Evolutionary conservation across 2,888 invertebrate genomes (phyloP).

Genomic region (Melipona bicolor): DNA sequence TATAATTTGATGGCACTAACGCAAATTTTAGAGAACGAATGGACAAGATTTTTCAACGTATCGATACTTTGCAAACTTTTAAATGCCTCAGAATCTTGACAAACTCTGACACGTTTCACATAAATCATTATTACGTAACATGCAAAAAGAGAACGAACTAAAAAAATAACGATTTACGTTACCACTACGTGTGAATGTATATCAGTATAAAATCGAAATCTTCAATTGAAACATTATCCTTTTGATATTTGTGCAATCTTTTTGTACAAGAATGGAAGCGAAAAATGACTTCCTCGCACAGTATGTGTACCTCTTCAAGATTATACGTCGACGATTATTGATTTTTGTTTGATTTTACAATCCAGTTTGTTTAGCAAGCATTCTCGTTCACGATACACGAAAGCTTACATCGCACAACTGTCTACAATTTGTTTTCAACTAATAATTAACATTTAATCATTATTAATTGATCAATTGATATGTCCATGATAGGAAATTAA

Average conservation of each 20-base stretch:
- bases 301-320: background rate
- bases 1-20: background rate
- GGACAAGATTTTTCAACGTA: background rate
- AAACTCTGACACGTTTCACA: background rate
- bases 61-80: too few species aligned
- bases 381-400: background rate
- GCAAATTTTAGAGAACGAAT: background rate
- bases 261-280: conserved; percentile 13
- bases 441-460: background rate
- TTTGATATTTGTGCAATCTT: conserved; percentile 8
- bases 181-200: background rate
- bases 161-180: background rate
- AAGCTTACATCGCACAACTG: background rate
- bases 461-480: conserved; percentile 24
- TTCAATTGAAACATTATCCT: background rate
- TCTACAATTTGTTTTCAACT: background rate
- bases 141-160: background rate
- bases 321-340: conserved; percentile 1
- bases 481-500: conserved; percentile 17
- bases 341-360: background rate
- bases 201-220: background rate
- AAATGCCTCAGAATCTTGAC: too few species aligned
- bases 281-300: background rate
- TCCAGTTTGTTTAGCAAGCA: background rate
- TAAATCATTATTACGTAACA: background rate